Evolutionary conservation across 35 echinoderm and acorn worm species (phyloP).

Genomic region (Amphiura filiformis): DNA sequence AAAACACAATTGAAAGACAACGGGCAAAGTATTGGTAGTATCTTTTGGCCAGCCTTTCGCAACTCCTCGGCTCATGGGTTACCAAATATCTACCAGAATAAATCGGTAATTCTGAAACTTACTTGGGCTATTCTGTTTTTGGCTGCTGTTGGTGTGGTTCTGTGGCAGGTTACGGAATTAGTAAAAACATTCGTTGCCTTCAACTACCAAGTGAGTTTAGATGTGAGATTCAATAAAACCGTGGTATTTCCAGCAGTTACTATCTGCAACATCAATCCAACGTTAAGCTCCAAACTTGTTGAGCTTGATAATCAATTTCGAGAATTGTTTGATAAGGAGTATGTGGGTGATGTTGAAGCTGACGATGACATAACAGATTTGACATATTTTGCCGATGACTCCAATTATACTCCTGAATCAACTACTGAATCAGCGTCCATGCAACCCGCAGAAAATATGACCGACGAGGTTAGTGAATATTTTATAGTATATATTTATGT

Average conservation of each 20-base stretch:
- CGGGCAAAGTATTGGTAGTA: too few species aligned
- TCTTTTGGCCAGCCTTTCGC: too few species aligned
- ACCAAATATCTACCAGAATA: slow-evolving; percentile 38
- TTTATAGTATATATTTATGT: too few species aligned
- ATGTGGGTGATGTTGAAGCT: too few species aligned
- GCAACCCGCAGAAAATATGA: too few species aligned
- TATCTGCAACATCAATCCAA: slow-evolving; percentile 84
- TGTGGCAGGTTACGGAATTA: slow-evolving; percentile 14
- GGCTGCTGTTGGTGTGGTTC: background rate
- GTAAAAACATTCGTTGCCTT: background rate
- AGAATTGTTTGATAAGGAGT: slow-evolving; percentile 46
- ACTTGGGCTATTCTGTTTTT: slow-evolving; percentile 28
- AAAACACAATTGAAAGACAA: too few species aligned
- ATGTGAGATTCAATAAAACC: slow-evolving; percentile 46
- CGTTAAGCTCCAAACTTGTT: slow-evolving; percentile 40
- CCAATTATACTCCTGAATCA: too few species aligned
- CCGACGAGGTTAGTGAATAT: too few species aligned
- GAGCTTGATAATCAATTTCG: slow-evolving; percentile 39
- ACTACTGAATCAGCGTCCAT: too few species aligned
- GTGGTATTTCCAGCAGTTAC: slow-evolving; percentile 76
- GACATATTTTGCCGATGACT: too few species aligned
- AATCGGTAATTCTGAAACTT: background rate
- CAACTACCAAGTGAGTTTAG: slow-evolving; percentile 28
- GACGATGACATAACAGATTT: too few species aligned
- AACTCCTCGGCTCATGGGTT: slow-evolving; percentile 40